Conservation (phyloP, 2,888 invertebrate species). For the Anthophora plumipes region DNA sequence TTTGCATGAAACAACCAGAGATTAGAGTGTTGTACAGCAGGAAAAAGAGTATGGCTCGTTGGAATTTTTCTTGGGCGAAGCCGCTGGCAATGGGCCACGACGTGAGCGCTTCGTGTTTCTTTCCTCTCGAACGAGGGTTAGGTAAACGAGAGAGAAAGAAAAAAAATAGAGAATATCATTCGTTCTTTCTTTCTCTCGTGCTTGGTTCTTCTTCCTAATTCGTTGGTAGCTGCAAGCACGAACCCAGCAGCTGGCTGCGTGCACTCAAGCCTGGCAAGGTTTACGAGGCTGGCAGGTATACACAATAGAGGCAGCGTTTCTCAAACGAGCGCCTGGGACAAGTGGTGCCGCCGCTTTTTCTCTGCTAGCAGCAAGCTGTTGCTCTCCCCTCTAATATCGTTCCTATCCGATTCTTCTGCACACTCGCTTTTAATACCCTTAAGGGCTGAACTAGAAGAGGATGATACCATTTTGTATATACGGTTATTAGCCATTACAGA, state of each 20-base stretch:
- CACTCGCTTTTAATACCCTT: not conserved
- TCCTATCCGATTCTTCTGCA: not conserved
- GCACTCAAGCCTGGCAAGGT: conserved; percentile 22
- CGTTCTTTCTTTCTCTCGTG: not conserved
- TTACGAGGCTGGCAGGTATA: conserved; percentile 32
- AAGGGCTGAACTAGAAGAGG: not conserved
- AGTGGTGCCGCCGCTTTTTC: conserved; percentile 1
- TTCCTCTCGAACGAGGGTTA: not conserved
- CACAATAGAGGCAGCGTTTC: conserved; percentile 36
- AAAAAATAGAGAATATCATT: not conserved
- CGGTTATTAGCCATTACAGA: not conserved
- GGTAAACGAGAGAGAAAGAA: no score
- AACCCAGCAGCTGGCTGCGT: conserved; percentile 10
- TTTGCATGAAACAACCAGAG: conserved; percentile 20
- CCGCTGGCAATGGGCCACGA: conserved; percentile 33
- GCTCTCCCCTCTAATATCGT: not conserved
- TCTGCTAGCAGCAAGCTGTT: conserved; percentile 22
- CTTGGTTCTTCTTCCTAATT: conserved; percentile 11
- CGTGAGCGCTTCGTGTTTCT: not conserved
- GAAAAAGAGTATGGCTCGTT: conserved; percentile 16
- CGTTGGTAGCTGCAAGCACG: conserved; percentile 19
- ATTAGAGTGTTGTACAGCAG: conserved; percentile 31
- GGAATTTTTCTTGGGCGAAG: conserved; percentile 21
- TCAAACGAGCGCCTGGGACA: conserved; percentile 18
- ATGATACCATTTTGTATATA: no score